Evolutionary conservation across 1,140 invertebrate genomes (phyloP).

Genomic region (Trichonephila clavata): DNA sequence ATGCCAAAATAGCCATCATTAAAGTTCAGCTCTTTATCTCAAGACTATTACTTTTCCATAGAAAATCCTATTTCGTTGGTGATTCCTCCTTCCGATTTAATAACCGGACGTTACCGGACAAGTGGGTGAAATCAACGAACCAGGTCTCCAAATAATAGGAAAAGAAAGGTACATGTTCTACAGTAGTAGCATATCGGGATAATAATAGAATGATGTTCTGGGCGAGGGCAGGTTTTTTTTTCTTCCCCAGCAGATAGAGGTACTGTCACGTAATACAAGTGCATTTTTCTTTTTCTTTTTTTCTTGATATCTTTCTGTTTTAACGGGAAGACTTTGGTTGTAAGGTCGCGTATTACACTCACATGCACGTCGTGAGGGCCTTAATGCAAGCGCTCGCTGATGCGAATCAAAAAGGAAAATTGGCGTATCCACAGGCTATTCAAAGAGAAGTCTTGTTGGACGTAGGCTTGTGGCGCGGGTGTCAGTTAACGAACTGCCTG

Average conservation of each 20-base stretch:
- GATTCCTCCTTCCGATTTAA: slow-evolving; percentile 28
- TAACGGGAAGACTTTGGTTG: neutral
- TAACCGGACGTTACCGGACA: slow-evolving; percentile 53
- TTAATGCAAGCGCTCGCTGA: slow-evolving; percentile 14
- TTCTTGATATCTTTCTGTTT: neutral
- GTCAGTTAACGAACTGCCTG: slow-evolving; percentile 3
- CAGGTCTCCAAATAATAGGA: slow-evolving; percentile 51
- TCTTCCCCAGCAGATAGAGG: neutral
- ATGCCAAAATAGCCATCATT: neutral
- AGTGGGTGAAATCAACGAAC: slow-evolving; percentile 54
- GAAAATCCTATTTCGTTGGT: slow-evolving; percentile 3
- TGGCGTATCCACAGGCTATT: slow-evolving; percentile 21
- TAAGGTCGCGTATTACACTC: slow-evolving; percentile 12
- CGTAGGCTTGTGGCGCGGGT: neutral
- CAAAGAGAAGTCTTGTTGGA: neutral
- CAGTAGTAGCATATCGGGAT: neutral
- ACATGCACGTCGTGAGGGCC: slow-evolving; percentile 3
- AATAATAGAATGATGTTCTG: slow-evolving; percentile 23
- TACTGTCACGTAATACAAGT: slow-evolving; percentile 46
- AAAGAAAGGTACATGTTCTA: slow-evolving; percentile 30
- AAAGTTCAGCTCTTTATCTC: slow-evolving; percentile 16
- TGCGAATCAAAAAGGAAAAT: slow-evolving; percentile 37
- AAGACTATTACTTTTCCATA: slow-evolving; percentile 22
- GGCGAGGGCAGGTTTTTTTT: neutral
- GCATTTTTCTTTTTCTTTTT: neutral